Evolutionary conservation across 2,888 invertebrate genomes (phyloP), one percentile per base, ranked within the genome.

Genomic region (Drosophila nr. medialis): DNA sequence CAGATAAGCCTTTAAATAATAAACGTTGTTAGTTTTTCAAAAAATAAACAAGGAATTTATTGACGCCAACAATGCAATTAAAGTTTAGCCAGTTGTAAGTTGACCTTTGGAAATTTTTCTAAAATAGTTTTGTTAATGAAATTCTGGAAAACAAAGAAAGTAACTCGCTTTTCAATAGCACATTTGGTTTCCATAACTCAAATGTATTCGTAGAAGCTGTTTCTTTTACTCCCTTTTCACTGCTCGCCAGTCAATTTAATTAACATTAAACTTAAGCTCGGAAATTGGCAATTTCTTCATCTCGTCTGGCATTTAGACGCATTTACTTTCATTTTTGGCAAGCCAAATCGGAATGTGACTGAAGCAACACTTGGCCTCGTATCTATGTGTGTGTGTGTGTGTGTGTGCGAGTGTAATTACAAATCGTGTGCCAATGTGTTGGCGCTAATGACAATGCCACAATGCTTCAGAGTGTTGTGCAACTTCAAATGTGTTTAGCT

Each of bases 241-340:
- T 7, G 7, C 27, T 18, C 5, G 3, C 18, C 34, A 32, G 21
- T 29, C 27, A 18, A 2, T 50, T 6, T 11, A 34, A 60, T 50
- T 21, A 50, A 18, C 24, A 15, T 13, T 10, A 13, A 6, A 3
- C 8, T 13, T 15, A 5, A n/a, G 29, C 7, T 6, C 34, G 15
- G 34, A 34, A 34, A 36, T 36, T 53, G 18, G 29, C 42, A 15
- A n/a, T 32, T 45, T 45, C 27, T 64, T 42, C 32, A 58, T 42
- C 42, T 70, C 18, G 36, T 49, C 56, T 29, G 42, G 7, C 34
- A 30, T 51, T 77, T 61, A 50, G 18, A 21, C n/a, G 42, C 58
- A 53, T 61, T 83, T 64, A 77, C 86, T 83, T 83, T 83, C 86
- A 49, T 62, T 81, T 86, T 64, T 56, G 60, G 36, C 64, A 40